Evolutionary conservation across 2,113 vertebrate genomes (phyloP).

Genomic region (Aegithalos caudatus): DNA sequence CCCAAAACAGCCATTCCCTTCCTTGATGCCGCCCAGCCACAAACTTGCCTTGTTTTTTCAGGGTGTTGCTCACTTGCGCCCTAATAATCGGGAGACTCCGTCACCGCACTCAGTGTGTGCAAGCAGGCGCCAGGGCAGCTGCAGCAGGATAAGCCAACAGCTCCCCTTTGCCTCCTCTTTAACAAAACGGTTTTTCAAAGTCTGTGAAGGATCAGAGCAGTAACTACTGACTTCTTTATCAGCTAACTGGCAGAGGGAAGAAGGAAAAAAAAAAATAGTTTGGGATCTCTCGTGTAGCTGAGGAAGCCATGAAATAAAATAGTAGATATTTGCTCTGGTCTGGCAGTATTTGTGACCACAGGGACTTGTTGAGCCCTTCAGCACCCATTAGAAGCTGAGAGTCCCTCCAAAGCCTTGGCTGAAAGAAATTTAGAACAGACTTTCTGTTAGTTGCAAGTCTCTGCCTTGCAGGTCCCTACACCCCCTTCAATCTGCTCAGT

Average conservation of each 20-base stretch:
- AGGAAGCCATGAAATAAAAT: not conserved
- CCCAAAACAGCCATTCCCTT: accelerated
- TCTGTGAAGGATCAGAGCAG: not conserved
- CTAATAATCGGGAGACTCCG: accelerated
- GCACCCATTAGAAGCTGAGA: not conserved
- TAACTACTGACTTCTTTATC: not conserved
- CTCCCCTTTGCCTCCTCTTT: not conserved
- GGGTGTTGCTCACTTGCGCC: accelerated
- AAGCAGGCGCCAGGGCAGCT: not conserved
- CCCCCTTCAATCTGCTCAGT: not conserved
- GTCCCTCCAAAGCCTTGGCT: not conserved
- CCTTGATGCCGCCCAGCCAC: not conserved
- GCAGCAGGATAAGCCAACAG: not conserved
- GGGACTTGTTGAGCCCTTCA: not conserved
- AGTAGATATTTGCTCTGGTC: not conserved
- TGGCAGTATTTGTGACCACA: not conserved
- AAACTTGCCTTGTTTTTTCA: accelerated
- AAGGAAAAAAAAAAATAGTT: not conserved
- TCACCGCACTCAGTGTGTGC: accelerated
- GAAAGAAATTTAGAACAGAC: not conserved
- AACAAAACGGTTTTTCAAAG: not conserved
- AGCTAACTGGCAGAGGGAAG: not conserved
- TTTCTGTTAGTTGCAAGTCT: not conserved
- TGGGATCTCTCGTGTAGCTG: not conserved
- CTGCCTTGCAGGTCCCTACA: not conserved